Percentiles rank a stretch among this genome's conserved stretches.
phyloP scores from a whole-genome alignment of 2,888 invertebrate genomes.

The Zaprionus bogoriensis region DNA sequence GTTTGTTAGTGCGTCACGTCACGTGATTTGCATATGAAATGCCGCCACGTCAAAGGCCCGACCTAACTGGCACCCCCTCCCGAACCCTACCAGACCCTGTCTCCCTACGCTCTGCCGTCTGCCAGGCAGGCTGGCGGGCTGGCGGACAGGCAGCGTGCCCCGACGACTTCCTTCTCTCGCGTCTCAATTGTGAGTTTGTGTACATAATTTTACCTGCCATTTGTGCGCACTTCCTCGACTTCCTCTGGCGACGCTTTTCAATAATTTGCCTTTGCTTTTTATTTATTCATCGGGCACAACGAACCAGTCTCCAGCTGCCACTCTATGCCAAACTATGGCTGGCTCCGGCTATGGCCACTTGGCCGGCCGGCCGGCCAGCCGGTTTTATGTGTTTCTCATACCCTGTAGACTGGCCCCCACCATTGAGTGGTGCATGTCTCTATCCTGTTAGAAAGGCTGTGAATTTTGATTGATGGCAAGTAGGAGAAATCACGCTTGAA shows the following conservation, averaged over 20 bases:
- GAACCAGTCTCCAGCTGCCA: slow-evolving; percentile 40
- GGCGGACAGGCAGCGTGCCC: neutral
- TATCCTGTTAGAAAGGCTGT: no score
- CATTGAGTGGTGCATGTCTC: no score
- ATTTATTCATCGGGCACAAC: slow-evolving; percentile 53
- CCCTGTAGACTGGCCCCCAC: slow-evolving; percentile 2
- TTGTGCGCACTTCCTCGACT: slow-evolving; percentile 58
- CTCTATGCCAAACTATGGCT: slow-evolving; percentile 19
- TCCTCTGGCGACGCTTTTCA: slow-evolving; percentile 47
- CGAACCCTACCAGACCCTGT: neutral
- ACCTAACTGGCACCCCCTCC: neutral
- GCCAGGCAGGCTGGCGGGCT: no score
- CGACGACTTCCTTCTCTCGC: neutral
- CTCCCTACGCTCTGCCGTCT: neutral
- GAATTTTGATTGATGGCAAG: no score
- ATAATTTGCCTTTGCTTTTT: slow-evolving; percentile 52
- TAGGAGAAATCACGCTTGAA: no score
- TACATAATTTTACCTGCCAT: slow-evolving; percentile 49
- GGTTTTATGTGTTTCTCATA: slow-evolving; percentile 17
- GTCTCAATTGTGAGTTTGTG: slow-evolving; percentile 32
- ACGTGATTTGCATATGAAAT: slow-evolving; percentile 70
- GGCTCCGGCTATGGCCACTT: slow-evolving; percentile 18
- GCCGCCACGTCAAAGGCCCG: slow-evolving; percentile 36
- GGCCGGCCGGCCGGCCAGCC: slow-evolving; percentile 18
- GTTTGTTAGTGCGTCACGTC: slow-evolving; percentile 46